phyloP scores from a whole-genome alignment of 2,113 vertebrate species.

The Nettapus auritus region DNA sequence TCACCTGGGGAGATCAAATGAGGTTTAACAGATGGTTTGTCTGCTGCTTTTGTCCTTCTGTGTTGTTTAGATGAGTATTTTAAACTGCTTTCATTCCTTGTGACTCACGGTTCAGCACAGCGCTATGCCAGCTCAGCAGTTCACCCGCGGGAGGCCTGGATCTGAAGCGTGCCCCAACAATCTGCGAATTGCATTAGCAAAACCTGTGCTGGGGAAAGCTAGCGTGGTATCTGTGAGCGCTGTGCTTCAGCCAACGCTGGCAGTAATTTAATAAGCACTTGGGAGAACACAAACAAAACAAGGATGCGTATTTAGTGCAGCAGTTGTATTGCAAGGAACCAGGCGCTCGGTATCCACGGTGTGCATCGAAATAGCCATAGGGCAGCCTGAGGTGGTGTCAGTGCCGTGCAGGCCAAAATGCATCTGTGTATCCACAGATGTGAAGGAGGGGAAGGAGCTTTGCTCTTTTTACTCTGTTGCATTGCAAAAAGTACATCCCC shows the following conservation, averaged over 20 bases:
- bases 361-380: background rate
- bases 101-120: background rate
- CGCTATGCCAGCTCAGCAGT: background rate
- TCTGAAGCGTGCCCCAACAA: background rate
- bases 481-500: background rate
- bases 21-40: background rate
- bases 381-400: background rate
- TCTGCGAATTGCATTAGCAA: background rate
- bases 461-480: background rate
- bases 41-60: background rate
- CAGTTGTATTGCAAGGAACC: background rate
- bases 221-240: background rate
- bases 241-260: background rate
- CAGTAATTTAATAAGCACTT: background rate
- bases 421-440: background rate
- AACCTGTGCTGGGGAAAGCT: background rate
- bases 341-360: background rate
- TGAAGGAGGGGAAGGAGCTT: background rate
- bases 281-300: background rate
- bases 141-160: background rate
- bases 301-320: background rate
- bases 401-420: background rate
- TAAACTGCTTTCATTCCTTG: background rate
- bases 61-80: background rate
- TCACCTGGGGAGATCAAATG: background rate